phyloP scores from a whole-genome alignment of 2,888 invertebrate species.

The Clunio marinus region DNA sequence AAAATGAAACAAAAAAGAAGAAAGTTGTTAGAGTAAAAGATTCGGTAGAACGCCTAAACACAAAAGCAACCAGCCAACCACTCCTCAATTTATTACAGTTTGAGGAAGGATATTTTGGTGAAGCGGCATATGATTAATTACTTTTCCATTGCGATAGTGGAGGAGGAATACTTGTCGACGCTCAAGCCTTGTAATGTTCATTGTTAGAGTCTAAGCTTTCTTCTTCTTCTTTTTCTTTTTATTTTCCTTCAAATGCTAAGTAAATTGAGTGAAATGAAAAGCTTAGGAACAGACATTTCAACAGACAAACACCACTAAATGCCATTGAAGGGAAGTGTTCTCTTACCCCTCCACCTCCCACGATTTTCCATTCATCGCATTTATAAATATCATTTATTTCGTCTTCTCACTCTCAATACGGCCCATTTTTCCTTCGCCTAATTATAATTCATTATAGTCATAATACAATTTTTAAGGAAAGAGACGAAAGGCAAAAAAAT shows the following conservation, averaged over 20 bases:
- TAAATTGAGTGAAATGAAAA: slow-evolving; percentile 35
- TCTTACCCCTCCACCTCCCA: slow-evolving; percentile 1
- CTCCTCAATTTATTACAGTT: slow-evolving; percentile 35
- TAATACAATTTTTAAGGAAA: slow-evolving; percentile 20
- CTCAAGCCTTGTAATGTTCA: background rate
- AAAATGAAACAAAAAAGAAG: background rate
- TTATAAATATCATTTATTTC: slow-evolving; percentile 37
- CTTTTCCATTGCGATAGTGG: slow-evolving; percentile 31
- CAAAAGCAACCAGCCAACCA: too few relatives aligned
- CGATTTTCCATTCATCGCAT: slow-evolving; percentile 14
- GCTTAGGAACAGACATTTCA: slow-evolving; percentile 36
- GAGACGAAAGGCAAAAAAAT: slow-evolving; percentile 1
- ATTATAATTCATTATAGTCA: slow-evolving; percentile 38
- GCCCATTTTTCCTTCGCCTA: slow-evolving; percentile 9
- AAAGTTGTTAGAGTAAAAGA: background rate
- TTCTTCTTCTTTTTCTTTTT: background rate
- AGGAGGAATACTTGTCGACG: background rate
- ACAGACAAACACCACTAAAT: slow-evolving; percentile 37
- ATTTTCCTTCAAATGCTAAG: background rate
- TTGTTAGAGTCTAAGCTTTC: slow-evolving; percentile 11
- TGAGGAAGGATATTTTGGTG: slow-evolving; percentile 30
- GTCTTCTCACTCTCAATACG: background rate
- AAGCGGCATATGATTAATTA: slow-evolving; percentile 36
- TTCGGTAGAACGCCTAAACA: too few relatives aligned
- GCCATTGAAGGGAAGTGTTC: background rate